Conservation (phyloP, 1,140 invertebrate genomes). For the Hyposmocoma kahamanoa region DNA sequence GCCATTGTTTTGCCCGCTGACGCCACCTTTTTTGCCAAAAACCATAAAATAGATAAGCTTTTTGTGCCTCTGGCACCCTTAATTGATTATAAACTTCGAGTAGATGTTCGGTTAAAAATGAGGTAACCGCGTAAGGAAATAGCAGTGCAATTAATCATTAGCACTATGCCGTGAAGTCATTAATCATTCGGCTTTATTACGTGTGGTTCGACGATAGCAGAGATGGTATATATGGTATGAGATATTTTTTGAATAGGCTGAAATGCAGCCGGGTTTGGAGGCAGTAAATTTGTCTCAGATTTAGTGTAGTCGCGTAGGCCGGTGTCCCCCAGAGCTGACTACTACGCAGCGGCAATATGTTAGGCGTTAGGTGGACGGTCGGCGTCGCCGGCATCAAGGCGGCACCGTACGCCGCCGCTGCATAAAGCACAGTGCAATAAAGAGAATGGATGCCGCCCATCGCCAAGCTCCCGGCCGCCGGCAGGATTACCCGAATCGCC, state of each 20-base stretch:
- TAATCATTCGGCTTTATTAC: constrained; percentile 12
- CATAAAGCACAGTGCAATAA: constrained; percentile 70
- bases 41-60: constrained; percentile 69
- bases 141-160: constrained; percentile 14
- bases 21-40: constrained; percentile 64
- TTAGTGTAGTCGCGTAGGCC: too few species aligned
- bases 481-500: constrained; percentile 69
- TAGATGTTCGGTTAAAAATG: constrained; percentile 11
- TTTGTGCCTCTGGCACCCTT: constrained; percentile 45
- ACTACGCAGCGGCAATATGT: constrained; percentile 50
- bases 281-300: too few species aligned
- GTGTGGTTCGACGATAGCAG: too few species aligned
- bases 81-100: constrained; percentile 58
- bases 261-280: too few species aligned
- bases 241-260: too few species aligned
- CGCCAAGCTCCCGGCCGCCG: constrained; percentile 52
- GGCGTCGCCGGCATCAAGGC: constrained; percentile 57
- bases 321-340: too few species aligned
- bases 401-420: constrained; percentile 37
- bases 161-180: constrained; percentile 5
- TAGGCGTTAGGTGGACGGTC: constrained; percentile 30
- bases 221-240: too few species aligned
- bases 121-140: constrained; percentile 11
- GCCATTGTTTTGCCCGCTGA: constrained; percentile 67
- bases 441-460: constrained; percentile 72